Evolutionary conservation across 1,140 invertebrate genomes (phyloP).

Genomic region (Macrocentrus cingulum): DNA sequence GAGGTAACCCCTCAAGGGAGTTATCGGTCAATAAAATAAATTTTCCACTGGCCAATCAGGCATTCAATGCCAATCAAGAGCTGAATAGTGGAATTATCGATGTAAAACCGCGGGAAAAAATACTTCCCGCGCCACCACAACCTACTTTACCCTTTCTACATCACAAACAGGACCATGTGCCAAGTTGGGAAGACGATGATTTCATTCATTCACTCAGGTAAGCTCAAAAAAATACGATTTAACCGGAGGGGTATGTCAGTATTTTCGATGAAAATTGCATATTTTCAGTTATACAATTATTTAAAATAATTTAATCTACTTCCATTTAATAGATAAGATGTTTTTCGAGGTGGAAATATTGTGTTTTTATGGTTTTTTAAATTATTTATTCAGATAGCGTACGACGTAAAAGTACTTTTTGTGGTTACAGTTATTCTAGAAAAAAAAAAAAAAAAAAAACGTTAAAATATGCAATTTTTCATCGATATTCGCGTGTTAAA

Average conservation of each 20-base stretch:
- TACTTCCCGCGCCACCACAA: conserved; percentile 38
- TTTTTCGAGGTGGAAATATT: conserved; percentile 16
- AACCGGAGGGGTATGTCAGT: too few species aligned
- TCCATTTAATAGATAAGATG: too few species aligned
- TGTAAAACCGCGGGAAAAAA: conserved; percentile 39
- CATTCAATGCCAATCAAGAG: conserved; percentile 38
- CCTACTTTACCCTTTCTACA: conserved; percentile 44
- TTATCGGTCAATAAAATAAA: conserved; percentile 53
- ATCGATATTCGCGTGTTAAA: too few species aligned
- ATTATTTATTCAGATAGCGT: too few species aligned
- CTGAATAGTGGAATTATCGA: conserved; percentile 43
- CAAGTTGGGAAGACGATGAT: conserved; percentile 60
- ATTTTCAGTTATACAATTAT: too few species aligned
- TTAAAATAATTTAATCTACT: background rate
- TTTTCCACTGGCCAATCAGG: conserved; percentile 45
- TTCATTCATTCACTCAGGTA: conserved; percentile 65
- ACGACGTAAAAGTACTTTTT: too few species aligned
- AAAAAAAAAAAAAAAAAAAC: too few species aligned
- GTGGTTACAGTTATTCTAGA: too few species aligned
- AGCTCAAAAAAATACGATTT: too few species aligned
- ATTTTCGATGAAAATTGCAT: too few species aligned
- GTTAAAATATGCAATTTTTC: too few species aligned
- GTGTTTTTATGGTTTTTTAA: too few species aligned
- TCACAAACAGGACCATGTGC: conserved; percentile 42
- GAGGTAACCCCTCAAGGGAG: conserved; percentile 47